phyloP scores from a whole-genome alignment of 2,113 vertebrate species.

The Callospermophilus lateralis region DNA sequence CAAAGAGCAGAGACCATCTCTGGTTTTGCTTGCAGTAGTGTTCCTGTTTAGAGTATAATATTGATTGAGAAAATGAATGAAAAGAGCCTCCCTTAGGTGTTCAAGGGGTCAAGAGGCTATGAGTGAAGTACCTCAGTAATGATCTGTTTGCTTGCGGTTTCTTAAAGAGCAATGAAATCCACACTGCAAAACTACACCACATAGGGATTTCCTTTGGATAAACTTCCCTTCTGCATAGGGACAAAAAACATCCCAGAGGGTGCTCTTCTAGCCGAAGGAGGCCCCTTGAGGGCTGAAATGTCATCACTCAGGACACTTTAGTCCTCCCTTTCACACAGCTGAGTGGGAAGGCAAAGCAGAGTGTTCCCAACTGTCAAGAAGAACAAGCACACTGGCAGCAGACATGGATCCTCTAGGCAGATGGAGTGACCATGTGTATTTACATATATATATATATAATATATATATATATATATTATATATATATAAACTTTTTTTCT shows the following conservation, averaged over 20 bases:
- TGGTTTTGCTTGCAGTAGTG: neutral
- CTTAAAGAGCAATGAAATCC: neutral
- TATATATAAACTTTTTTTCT: slow-evolving; percentile 41
- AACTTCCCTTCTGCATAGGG: neutral
- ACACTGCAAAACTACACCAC: neutral
- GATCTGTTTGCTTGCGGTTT: neutral
- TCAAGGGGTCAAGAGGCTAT: neutral
- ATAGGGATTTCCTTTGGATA: neutral
- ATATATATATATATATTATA: too few species aligned
- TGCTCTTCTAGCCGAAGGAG: neutral
- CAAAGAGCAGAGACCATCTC: neutral
- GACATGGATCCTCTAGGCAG: slow-evolving; percentile 72
- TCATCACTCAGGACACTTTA: slow-evolving; percentile 11
- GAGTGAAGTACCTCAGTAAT: neutral
- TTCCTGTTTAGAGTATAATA: neutral
- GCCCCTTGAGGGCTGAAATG: neutral
- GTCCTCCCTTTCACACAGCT: neutral
- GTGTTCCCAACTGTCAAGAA: slow-evolving; percentile 40
- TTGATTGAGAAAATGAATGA: neutral
- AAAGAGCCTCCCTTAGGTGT: neutral
- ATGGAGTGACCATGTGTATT: slow-evolving; percentile 80
- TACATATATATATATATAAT: too few species aligned
- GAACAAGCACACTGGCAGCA: slow-evolving; percentile 52
- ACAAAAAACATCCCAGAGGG: neutral
- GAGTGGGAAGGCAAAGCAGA: slow-evolving; percentile 1